Evolutionary conservation across 2,797 vertebrate species (phyloP), one percentile per base, ranked within the genome.

Genomic region (Tiaroga cobitis): DNA sequence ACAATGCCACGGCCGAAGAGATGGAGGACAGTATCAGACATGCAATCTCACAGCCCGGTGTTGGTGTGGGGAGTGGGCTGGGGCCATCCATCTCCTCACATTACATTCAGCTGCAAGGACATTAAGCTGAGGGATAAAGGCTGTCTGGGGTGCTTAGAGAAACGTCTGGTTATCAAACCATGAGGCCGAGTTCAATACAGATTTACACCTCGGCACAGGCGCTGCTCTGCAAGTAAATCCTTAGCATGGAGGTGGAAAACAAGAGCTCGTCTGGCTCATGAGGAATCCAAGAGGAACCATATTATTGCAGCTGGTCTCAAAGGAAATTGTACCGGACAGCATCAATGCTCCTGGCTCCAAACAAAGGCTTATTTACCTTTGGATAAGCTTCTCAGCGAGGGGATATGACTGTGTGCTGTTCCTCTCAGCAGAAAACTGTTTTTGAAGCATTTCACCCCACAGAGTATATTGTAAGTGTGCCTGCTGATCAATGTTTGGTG

Each of bases 51-150:
- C 92, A 92, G 91, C 89, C 88, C 89, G 90, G 92, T 92, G 91
- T 86, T 65, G 91, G 82, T 69, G 85, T 90, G 91, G 89, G 89
- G 92, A 92, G 92, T 93, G 92, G 92, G 92, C 81, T 86, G 87
- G 87, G 88, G 69, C 90, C 90, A 95, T 95, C 92, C 91, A 94
- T 96, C 94, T 95, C 92, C 90, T 85, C 90, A 92, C 93, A 93
- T 94, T 94, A 94, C 92, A 91, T 92, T 94, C 91, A 93, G 92
- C 90, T 83, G 85, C 93, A 94, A 92, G 92, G 93, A 94, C 95
- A 94, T 95, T 93, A 95, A 95, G 92, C 93, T 91, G 85, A 89
- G 90, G 94, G 93, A 95, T 94, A 94, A 94, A 92, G 92, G 91
- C 92, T 94, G 93, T 94, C 93, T 92, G 89, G 90, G 92, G 93